A percentile compares a stretch with the other conserved stretches of the same genome.
phyloP scores from a whole-genome alignment of 2,888 invertebrate species.

The Drosophila barbarae region DNA sequence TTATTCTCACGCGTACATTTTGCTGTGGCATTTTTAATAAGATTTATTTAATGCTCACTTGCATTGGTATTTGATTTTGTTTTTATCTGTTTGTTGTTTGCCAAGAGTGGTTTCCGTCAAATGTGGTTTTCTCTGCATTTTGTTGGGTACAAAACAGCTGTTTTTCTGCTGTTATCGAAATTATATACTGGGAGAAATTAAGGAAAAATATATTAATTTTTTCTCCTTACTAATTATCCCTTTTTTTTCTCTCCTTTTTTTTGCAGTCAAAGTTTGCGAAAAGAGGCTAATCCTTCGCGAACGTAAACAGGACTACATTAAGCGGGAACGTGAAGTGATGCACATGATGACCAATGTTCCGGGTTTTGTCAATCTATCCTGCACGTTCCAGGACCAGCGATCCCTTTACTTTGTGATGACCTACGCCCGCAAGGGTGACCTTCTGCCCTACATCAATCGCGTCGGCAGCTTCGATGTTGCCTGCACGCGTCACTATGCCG shows the following conservation, averaged over 20 bases:
- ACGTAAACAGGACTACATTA: slow-evolving; percentile 95
- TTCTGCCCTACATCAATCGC: slow-evolving; percentile 94
- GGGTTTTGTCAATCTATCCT: slow-evolving; percentile 95
- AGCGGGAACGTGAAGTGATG: slow-evolving; percentile 96
- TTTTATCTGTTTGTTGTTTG: slow-evolving; percentile 3
- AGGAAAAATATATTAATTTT: background rate
- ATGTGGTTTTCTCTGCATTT: slow-evolving; percentile 10
- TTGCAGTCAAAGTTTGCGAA: slow-evolving; percentile 97
- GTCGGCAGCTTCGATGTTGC: slow-evolving; percentile 93
- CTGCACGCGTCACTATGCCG: slow-evolving; percentile 95
- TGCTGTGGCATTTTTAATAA: slow-evolving; percentile 38
- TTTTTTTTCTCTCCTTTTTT: slow-evolving; percentile 71
- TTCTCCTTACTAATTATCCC: slow-evolving; percentile 5
- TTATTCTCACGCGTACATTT: slow-evolving; percentile 47
- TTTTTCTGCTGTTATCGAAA: slow-evolving; percentile 9
- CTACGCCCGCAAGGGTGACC: slow-evolving; percentile 96
- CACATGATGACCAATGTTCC: slow-evolving; percentile 90
- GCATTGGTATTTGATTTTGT: slow-evolving; percentile 15
- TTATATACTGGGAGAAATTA: too few relatives aligned
- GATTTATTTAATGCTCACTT: slow-evolving; percentile 38
- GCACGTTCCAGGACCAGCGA: slow-evolving; percentile 97
- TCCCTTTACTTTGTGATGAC: slow-evolving; percentile 97
- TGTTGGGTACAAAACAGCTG: slow-evolving; percentile 39
- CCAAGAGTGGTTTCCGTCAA: slow-evolving; percentile 10
- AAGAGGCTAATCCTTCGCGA: slow-evolving; percentile 96